Percentiles rank a stretch among this genome's conserved stretches.
These are phyloP conservation scores for Aethes cnicana DNA, from an alignment of 2,888 invertebrate species.

Conservation along the genomic window DNA sequence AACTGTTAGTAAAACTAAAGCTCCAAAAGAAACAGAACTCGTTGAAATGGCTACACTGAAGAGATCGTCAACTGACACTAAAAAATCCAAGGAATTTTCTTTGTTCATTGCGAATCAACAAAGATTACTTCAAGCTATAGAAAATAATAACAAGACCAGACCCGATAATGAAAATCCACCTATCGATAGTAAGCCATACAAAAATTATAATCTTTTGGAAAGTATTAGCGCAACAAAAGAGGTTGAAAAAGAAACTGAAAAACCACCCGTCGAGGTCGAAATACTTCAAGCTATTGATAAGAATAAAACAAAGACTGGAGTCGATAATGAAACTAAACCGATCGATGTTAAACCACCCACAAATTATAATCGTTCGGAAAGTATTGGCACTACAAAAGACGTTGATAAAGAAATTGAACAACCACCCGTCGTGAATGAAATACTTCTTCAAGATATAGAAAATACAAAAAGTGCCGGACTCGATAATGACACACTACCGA, in stretches of 20 bases:
- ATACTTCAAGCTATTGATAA: too few species aligned
- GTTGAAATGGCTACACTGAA: slow-evolving; percentile 34
- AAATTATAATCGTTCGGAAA: neutral
- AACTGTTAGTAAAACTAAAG: neutral
- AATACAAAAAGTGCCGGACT: neutral
- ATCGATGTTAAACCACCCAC: too few species aligned
- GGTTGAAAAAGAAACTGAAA: too few species aligned
- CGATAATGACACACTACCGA: too few species aligned
- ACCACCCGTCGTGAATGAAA: neutral
- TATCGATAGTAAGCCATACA: too few species aligned
- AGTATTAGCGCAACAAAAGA: too few species aligned
- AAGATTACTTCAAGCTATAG: slow-evolving; percentile 47
- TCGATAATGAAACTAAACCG: neutral
- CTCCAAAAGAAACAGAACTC: slow-evolving; percentile 35
- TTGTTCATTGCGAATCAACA: slow-evolving; percentile 52
- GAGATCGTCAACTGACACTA: slow-evolving; percentile 7
- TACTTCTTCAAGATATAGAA: too few species aligned
- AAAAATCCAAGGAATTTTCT: slow-evolving; percentile 43
- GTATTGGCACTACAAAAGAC: neutral
- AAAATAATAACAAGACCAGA: slow-evolving; percentile 35
- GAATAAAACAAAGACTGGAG: neutral
- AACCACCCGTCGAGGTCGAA: too few species aligned
- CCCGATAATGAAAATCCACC: neutral
- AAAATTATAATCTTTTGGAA: too few species aligned
- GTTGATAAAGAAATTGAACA: neutral